Base-by-base conservation (phyloP, 2,888 invertebrate genomes). In the Nasonovia ribisnigri region DNA sequence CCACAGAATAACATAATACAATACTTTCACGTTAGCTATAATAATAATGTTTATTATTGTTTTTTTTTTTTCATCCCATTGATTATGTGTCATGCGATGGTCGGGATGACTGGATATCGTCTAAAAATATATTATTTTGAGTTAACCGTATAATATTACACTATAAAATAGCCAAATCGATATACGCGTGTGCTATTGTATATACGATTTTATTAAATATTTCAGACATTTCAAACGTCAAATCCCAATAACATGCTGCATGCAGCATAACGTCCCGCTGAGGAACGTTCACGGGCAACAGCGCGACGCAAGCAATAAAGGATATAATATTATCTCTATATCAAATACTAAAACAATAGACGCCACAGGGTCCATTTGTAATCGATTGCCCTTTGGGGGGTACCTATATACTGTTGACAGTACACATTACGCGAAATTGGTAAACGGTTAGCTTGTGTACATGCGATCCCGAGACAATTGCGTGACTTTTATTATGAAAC, bases 291-390 rank as follows among this genome's bases (percentile, higher is more conserved):
- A 3, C 26, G 24, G 42, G 13, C 43, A 84, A 43, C 84, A 42
- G 42, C 84, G 8, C 10, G 43, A 43, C 43, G 26, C 26, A 26
- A 43, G 84, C 8, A 42, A 84, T 84, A 84, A 84, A 84, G 84
- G 26, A 84, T 26, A 26, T 26, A 26, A 24, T 43, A 84, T 77
- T 36, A 36, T 84, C 26, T 84, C 43, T 3, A 86, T n/a, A 86
- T n/a, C 43, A 86, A 86, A 86, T 43, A 46, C 29, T 86, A 86
- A 16, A 86, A 86, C 46, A 86, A 86, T 86, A 86, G 86, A 86
- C 46, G 46, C 46, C 13, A 86, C 86, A 46, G 43, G 43, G 86
- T 86, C 86, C 26, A 86, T 86, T 46, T 84, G 29, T 29, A 48
- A 86, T 86, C 46, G 86, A 86, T 48, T 29, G 86, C 86, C 43